Evolutionary conservation across 1,140 invertebrate species (phyloP).

Genomic region (Heliconius nattereri): DNA sequence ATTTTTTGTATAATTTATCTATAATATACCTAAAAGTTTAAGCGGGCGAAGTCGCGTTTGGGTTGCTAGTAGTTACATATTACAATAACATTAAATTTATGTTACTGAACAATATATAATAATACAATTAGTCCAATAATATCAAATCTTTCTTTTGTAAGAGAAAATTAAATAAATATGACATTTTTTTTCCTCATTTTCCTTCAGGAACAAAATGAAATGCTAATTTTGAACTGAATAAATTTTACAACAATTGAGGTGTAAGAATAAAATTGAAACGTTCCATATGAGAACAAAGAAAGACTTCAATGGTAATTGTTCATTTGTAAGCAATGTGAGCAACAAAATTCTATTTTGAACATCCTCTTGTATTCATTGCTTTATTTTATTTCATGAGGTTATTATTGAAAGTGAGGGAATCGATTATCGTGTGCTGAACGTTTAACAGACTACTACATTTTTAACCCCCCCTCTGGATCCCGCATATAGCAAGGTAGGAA

Average conservation of each 20-base stretch:
- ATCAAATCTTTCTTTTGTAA: not conserved
- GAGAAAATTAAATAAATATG: not conserved
- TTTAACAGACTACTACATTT: too few species aligned
- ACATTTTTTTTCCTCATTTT: not conserved
- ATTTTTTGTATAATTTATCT: too few species aligned
- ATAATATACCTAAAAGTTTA: too few species aligned
- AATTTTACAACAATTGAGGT: not conserved
- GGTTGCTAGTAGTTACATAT: too few species aligned
- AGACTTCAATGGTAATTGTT: not conserved
- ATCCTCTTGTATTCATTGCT: not conserved
- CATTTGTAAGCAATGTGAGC: not conserved
- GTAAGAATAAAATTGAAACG: not conserved
- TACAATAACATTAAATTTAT: too few species aligned
- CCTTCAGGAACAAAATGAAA: not conserved
- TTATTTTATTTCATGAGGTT: not conserved
- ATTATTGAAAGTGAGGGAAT: not conserved
- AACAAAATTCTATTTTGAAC: not conserved
- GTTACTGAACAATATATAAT: too few species aligned
- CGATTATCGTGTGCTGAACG: not conserved
- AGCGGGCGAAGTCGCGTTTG: too few species aligned
- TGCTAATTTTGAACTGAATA: constrained; percentile 1
- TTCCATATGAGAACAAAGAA: not conserved
- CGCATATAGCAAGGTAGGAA: too few species aligned
- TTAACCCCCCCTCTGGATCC: too few species aligned
- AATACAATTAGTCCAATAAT: too few species aligned